Conservation (phyloP, 30 jellyfish, hydroid and myxozoan genomes). For the Aurelia aurita complex sp. Pacific region DNA sequence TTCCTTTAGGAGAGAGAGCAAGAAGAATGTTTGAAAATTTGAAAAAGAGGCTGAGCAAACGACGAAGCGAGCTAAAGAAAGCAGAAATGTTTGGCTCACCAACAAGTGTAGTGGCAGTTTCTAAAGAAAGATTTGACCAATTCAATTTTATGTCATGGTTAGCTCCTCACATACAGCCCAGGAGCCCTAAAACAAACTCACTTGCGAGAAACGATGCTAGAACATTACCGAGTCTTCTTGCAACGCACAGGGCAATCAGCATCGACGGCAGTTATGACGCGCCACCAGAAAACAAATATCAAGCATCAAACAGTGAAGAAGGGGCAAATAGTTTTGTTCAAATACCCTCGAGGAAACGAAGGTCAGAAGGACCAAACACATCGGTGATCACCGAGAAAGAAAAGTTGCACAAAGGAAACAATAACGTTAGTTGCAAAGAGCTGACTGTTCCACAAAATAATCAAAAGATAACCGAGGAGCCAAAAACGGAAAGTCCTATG, state of each 20-base stretch:
- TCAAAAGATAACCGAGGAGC: background rate
- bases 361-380: background rate
- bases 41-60: slow-evolving; percentile 48
- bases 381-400: background rate
- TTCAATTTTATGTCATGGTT: slow-evolving; percentile 43
- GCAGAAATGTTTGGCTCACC: slow-evolving; percentile 42
- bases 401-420: background rate
- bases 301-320: too few relatives aligned
- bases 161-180: slow-evolving; percentile 24
- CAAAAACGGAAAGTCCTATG: background rate
- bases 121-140: slow-evolving; percentile 23
- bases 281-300: too few relatives aligned
- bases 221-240: background rate
- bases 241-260: background rate
- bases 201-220: background rate
- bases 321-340: background rate
- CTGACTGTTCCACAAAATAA: background rate
- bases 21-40: slow-evolving; percentile 46
- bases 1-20: slow-evolving; percentile 36
- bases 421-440: background rate
- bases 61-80: slow-evolving; percentile 18
- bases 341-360: background rate
- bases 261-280: background rate
- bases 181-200: slow-evolving; percentile 16
- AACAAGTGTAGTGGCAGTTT: background rate